Evolutionary conservation across 2,797 vertebrate genomes (phyloP).

Genomic region (Manis javanica): DNA sequence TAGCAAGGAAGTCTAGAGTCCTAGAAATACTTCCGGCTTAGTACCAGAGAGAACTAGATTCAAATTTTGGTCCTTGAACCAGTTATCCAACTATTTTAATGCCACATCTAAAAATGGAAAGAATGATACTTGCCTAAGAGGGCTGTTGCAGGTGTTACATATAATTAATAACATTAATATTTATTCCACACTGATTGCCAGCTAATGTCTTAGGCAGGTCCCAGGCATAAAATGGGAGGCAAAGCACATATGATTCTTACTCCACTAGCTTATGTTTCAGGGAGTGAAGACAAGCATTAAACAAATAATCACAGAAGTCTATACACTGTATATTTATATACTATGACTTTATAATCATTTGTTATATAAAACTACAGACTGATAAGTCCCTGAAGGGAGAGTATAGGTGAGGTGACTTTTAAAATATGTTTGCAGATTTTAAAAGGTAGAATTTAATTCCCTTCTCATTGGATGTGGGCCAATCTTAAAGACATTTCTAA

Average conservation of each 20-base stretch:
- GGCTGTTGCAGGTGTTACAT: neutral
- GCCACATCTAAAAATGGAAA: neutral
- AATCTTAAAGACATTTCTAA: neutral
- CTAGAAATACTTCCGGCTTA: neutral
- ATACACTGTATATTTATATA: neutral
- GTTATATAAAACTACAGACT: conserved; percentile 20
- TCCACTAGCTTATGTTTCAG: neutral
- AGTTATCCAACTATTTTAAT: neutral
- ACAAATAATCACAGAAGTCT: neutral
- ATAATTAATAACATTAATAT: conserved; percentile 14
- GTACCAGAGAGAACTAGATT: conserved; percentile 21
- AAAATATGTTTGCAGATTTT: conserved; percentile 39
- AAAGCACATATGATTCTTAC: conserved; percentile 5
- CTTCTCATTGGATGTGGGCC: neutral
- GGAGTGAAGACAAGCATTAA: neutral
- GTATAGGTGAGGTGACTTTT: neutral
- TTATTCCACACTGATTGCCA: neutral
- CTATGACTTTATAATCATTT: conserved; percentile 36
- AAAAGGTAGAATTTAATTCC: neutral
- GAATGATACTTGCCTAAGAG: neutral
- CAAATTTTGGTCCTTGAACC: neutral
- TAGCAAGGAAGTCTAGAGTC: neutral
- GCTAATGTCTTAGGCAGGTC: neutral
- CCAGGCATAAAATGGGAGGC: neutral
- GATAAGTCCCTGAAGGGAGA: conserved; percentile 23